Base-by-base conservation (phyloP, 1,140 invertebrate genomes). In the Cydia fagiglandana region DNA sequence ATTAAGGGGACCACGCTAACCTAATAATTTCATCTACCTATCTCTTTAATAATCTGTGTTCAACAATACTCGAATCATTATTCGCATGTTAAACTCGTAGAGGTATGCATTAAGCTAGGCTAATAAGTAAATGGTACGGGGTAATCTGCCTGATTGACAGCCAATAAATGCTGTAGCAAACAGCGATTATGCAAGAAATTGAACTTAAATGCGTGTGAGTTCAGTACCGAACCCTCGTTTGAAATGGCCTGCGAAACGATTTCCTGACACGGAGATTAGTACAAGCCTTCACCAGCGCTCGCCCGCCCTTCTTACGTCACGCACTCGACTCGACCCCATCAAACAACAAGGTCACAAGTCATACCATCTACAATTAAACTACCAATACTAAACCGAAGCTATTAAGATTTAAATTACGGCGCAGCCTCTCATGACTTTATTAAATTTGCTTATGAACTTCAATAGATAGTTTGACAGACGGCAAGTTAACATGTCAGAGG, bases 221-320 rank as follows among this genome's bases (percentile, higher is more conserved):
- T 83, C 80, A 89, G 83, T 79, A 80, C 77, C 79, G 81, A 86
- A 85, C 88, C 88, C 90, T 82, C 86, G 83, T 86, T 91, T 89
- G 87, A 91, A 91, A 92, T 91, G 91, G 89, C 80, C 91, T 91
- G 90, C 89, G 86, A 91, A 93, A 91, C 90, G 90, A 93, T 91
- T 93, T 90, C 90, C 90, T 93, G 91, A 93, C 91, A 93, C 86
- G 91, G 91, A 91, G 91, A 93, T 93, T 93, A 93, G 91, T 90
- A 93, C 91, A 91, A 91, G 89, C 88, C 89, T 90, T 91, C 91
- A 91, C 91, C 89, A 84, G 81, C 85, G 85, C 84, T 90, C 89
- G 88, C 87, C 86, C 81, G 85, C 89, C 90, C 90, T 88, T 86
- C 88, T 91, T 93, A 91, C 89, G 83, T 93, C 91, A 93, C 91